Evolutionary conservation across 2,113 vertebrate species (phyloP).

Genomic region (Ornithorhynchus anatinus): DNA sequence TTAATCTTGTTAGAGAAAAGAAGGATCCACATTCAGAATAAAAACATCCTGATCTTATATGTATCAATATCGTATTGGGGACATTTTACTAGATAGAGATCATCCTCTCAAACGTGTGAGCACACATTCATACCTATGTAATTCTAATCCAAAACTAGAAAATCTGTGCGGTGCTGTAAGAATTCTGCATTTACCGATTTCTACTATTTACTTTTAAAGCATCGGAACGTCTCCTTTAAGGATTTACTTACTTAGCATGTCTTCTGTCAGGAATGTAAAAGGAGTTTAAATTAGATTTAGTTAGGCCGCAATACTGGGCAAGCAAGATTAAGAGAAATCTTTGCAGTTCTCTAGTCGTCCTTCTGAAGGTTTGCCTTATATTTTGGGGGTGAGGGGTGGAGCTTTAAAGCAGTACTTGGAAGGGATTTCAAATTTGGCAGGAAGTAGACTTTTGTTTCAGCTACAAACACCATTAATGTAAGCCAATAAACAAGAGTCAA

Average conservation of each 20-base stretch:
- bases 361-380: constrained; percentile 22
- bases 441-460: constrained; percentile 30
- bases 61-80: constrained; percentile 24
- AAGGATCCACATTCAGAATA: constrained; percentile 36
- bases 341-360: constrained; percentile 36
- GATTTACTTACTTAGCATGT: constrained; percentile 61
- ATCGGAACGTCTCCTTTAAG: constrained; percentile 28
- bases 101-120: constrained; percentile 38
- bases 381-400: neutral
- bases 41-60: neutral
- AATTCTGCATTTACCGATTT: constrained; percentile 23
- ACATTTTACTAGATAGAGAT: constrained; percentile 41
- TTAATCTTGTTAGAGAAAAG: constrained; percentile 44
- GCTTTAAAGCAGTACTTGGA: constrained; percentile 5
- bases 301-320: constrained; percentile 55
- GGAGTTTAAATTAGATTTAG: constrained; percentile 62
- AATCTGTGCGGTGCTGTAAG: constrained; percentile 15
- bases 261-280: constrained; percentile 64
- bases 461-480: neutral
- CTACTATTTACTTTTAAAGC: constrained; percentile 37
- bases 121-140: constrained; percentile 28
- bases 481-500: neutral
- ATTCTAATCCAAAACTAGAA: neutral
- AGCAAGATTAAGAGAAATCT: constrained; percentile 64
- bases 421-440: constrained; percentile 23